Percentiles rank a stretch among this genome's conserved stretches.
Conservation (phyloP, 2,888 invertebrate species). For the Trichogramma dendrolimi region DNA sequence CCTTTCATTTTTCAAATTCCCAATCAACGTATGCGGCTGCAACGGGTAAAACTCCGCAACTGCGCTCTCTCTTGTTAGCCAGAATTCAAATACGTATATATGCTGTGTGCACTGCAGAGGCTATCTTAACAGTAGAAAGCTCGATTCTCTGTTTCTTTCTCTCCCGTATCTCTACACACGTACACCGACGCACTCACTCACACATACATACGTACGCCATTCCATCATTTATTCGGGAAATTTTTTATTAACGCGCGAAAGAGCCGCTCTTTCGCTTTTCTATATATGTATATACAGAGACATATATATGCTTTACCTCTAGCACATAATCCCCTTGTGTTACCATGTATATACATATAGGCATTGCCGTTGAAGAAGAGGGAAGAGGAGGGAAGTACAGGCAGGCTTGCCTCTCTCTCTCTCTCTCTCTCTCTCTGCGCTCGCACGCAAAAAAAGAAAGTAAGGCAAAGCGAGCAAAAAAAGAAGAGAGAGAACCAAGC, state of each 20-base stretch:
- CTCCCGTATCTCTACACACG: too few species aligned
- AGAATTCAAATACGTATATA: conserved; percentile 19
- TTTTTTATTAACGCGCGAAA: conserved; percentile 28
- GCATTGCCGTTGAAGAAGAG: conserved; percentile 6
- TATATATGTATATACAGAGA: too few species aligned
- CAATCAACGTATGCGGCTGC: conserved; percentile 23
- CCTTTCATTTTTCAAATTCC: conserved; percentile 28
- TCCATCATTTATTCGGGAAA: conserved; percentile 30
- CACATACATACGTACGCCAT: background rate
- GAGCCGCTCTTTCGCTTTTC: background rate
- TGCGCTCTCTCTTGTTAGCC: background rate
- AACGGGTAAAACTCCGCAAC: conserved; percentile 2
- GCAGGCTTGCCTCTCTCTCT: conserved; percentile 6
- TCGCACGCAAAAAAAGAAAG: conserved; percentile 12
- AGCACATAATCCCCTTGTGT: too few species aligned
- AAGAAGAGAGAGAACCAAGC: conserved; percentile 25
- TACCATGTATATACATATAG: too few species aligned
- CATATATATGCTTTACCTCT: too few species aligned
- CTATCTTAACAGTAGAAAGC: too few species aligned
- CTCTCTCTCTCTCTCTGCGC: too few species aligned
- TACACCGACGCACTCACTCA: too few species aligned
- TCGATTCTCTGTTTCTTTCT: too few species aligned
- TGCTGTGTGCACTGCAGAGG: too few species aligned
- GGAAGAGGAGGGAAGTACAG: conserved; percentile 29
- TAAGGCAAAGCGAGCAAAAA: conserved; percentile 20